Percentiles rank a stretch among this genome's conserved stretches.
Conservation (phyloP, 2,113 vertebrate species). For the Rhodinocichla rosea region DNA sequence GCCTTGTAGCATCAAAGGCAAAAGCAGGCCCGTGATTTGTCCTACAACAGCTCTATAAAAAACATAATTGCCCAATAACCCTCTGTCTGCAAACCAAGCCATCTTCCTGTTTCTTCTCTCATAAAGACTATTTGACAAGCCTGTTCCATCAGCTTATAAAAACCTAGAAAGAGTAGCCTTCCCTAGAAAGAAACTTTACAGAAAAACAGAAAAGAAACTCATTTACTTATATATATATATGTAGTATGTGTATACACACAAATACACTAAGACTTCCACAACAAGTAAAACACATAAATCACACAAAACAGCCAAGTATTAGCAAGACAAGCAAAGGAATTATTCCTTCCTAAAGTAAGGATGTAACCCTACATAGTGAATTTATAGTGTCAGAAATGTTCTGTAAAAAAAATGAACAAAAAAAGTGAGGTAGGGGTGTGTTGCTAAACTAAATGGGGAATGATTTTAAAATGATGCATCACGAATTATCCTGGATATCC, state of each 20-base stretch:
- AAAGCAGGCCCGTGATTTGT: slow-evolving; percentile 74
- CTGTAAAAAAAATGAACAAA: neutral
- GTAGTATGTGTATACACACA: neutral
- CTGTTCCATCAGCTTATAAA: slow-evolving; percentile 76
- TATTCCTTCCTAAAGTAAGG: neutral
- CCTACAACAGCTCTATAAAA: slow-evolving; percentile 80
- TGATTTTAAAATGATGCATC: neutral
- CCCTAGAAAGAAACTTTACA: slow-evolving; percentile 45
- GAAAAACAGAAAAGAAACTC: neutral
- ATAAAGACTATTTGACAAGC: slow-evolving; percentile 78
- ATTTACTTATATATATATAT: neutral
- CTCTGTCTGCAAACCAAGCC: slow-evolving; percentile 77
- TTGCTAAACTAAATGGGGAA: neutral
- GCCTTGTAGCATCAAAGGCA: slow-evolving; percentile 76
- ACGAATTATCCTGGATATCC: neutral
- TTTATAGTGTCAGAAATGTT: neutral
- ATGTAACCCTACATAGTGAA: neutral
- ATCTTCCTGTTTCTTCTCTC: slow-evolving; percentile 81
- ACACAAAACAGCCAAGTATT: neutral
- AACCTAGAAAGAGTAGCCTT: slow-evolving; percentile 61
- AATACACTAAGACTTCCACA: neutral
- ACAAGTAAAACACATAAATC: neutral
- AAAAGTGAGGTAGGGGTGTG: neutral
- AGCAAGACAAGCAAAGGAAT: neutral
- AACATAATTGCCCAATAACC: slow-evolving; percentile 79